Evolutionary conservation across 2,888 invertebrate genomes (phyloP).

Genomic region (Zele albiditarsus): DNA sequence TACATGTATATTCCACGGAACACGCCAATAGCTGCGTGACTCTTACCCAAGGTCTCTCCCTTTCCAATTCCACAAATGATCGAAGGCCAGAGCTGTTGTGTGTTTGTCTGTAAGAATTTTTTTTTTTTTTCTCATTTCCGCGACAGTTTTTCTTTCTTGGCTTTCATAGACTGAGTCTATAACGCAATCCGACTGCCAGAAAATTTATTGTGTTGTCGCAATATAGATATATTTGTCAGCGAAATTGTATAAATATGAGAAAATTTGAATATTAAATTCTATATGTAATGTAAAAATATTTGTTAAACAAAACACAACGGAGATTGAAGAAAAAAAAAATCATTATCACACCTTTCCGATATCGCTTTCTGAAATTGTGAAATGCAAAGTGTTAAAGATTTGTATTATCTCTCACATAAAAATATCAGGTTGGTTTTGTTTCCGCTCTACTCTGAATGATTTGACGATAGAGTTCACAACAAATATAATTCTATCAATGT

Average conservation of each 20-base stretch:
- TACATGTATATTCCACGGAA: conserved; percentile 9
- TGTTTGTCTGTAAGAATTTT: conserved; percentile 31
- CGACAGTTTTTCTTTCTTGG: conserved; percentile 24
- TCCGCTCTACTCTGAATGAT: no score
- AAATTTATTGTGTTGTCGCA: not conserved
- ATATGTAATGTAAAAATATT: not conserved
- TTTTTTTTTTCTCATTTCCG: conserved; percentile 42
- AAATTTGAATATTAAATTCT: not conserved
- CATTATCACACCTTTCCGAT: not conserved
- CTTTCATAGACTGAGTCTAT: not conserved
- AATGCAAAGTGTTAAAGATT: not conserved
- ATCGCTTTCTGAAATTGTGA: not conserved
- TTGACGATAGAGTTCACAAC: not conserved
- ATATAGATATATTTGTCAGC: not conserved
- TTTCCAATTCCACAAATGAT: conserved; percentile 64
- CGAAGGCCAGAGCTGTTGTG: conserved; percentile 58
- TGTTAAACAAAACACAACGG: not conserved
- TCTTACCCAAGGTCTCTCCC: conserved; percentile 69
- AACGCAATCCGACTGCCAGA: not conserved
- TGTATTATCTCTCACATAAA: not conserved
- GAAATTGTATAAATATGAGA: not conserved
- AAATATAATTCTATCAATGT: no score
- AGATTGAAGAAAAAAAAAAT: not conserved
- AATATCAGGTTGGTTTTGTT: not conserved
- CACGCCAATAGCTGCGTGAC: conserved; percentile 60